Conservation (phyloP, 2,888 invertebrate species). For the Andricus curvator region DNA sequence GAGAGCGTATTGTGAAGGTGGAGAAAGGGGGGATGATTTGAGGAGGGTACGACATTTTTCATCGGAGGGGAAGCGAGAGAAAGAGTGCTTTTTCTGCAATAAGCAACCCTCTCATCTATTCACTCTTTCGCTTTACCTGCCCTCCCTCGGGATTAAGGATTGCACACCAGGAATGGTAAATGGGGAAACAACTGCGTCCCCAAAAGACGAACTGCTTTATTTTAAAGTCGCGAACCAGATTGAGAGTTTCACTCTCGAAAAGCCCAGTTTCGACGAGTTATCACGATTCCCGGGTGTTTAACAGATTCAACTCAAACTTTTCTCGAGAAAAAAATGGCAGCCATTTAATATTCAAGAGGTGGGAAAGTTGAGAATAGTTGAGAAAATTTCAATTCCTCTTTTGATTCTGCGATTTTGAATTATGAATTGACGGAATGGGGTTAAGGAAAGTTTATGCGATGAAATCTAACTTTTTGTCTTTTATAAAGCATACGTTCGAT, state of each 20-base stretch:
- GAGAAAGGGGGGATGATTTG: neutral
- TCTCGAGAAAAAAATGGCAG: neutral
- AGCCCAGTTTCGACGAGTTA: constrained; percentile 30
- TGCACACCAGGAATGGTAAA: neutral
- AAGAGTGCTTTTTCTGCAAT: constrained; percentile 8
- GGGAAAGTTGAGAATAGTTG: constrained; percentile 1
- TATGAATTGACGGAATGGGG: neutral
- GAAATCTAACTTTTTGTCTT: no score
- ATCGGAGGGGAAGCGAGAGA: neutral
- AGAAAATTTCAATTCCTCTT: neutral
- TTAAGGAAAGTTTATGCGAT: no score
- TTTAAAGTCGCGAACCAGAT: constrained; percentile 17
- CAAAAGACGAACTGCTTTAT: neutral
- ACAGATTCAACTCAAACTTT: constrained; percentile 21
- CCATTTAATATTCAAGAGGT: constrained; percentile 12
- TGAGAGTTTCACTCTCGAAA: constrained; percentile 29
- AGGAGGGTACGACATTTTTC: constrained; percentile 8
- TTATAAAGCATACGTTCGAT: no score
- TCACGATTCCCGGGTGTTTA: neutral
- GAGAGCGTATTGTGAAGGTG: neutral
- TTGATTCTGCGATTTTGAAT: constrained; percentile 10
- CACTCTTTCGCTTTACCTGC: neutral
- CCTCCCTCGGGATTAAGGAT: neutral
- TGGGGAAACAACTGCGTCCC: constrained; percentile 14
- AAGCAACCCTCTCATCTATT: neutral